Conservation (phyloP, 1,140 invertebrate genomes). For the Ceratosolen fusciceps region DNA sequence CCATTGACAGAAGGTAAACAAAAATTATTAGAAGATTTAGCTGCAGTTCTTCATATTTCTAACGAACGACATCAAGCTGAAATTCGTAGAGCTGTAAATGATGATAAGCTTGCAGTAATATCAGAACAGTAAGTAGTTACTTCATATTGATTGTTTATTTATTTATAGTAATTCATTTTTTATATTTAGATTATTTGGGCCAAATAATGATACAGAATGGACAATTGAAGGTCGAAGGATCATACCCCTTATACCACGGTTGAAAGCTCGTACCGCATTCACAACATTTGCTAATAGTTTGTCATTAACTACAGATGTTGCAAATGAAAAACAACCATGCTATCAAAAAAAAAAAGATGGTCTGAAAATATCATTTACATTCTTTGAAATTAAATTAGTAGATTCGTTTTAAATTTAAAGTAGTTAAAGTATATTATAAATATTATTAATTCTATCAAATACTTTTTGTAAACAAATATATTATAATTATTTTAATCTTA, state of each 20-base stretch:
- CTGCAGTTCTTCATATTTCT: conserved; percentile 86
- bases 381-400: no score
- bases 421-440: no score
- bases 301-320: conserved; percentile 71
- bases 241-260: conserved; percentile 85
- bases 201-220: conserved; percentile 87
- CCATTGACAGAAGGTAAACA: conserved; percentile 86
- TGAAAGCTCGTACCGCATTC: conserved; percentile 86
- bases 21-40: conserved; percentile 86
- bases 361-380: conserved; percentile 1
- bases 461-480: no score
- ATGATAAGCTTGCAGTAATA: conserved; percentile 89
- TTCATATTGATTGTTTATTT: conserved; percentile 23
- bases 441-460: no score
- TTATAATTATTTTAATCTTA: no score
- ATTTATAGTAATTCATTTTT: conserved; percentile 39
- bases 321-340: conserved; percentile 69
- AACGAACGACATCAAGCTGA: conserved; percentile 92
- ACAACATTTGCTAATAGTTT: conserved; percentile 85
- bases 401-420: no score
- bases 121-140: conserved; percentile 83
- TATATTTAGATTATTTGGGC: conserved; percentile 80
- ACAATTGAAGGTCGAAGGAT: conserved; percentile 85
- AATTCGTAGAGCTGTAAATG: conserved; percentile 89
- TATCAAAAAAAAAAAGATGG: conserved; percentile 58